Conservation (phyloP, 2,113 vertebrate species). For the Pycnonotus jocosus region DNA sequence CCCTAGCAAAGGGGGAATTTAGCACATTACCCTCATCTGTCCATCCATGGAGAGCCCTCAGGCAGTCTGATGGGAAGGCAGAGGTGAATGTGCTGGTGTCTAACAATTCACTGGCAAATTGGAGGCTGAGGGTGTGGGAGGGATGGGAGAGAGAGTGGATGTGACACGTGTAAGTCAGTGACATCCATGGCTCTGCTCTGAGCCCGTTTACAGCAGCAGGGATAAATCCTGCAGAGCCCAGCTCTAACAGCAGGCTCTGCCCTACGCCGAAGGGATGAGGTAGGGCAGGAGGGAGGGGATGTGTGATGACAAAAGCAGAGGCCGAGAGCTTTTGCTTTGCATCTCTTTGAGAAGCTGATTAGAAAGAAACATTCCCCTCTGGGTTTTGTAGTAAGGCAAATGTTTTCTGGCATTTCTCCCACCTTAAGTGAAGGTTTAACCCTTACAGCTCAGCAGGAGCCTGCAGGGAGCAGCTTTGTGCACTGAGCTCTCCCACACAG, state of each 20-base stretch:
- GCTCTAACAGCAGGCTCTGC: conserved; percentile 32
- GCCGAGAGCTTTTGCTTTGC: conserved; percentile 32
- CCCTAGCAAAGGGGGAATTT: background rate
- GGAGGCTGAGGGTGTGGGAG: background rate
- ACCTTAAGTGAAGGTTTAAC: conserved; percentile 5
- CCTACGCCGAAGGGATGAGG: background rate
- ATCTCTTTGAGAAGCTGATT: conserved; percentile 39
- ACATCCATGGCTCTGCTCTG: background rate
- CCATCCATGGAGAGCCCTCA: background rate
- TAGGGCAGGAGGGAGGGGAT: background rate
- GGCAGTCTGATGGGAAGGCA: background rate
- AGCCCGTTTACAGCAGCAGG: background rate
- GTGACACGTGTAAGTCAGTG: background rate
- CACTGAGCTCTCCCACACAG: background rate
- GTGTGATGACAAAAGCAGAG: background rate
- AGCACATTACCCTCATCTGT: background rate
- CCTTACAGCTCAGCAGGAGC: background rate
- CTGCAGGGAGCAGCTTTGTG: background rate
- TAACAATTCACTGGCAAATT: conserved; percentile 29
- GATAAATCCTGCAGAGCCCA: background rate
- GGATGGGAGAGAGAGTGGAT: background rate
- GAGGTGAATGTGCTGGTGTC: background rate
- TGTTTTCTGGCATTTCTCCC: background rate
- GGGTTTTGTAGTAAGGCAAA: conserved; percentile 1
- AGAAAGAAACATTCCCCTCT: conserved; percentile 9